Evolutionary conservation across 2,113 vertebrate species (phyloP), one percentile per base, ranked within the genome.

Genomic region (Nannospalax galili): DNA sequence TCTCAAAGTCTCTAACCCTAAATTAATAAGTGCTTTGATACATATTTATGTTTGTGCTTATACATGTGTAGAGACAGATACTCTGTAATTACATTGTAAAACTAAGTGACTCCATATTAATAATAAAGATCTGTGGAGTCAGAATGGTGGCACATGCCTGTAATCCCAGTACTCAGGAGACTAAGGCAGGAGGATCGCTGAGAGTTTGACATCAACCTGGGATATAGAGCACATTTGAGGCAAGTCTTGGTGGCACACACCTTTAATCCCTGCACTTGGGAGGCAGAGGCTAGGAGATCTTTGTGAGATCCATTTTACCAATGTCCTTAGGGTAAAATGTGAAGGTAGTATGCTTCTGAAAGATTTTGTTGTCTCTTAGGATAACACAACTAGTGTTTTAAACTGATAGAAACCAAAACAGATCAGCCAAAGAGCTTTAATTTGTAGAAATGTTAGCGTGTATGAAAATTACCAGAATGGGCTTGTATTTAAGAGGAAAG

Each of bases 401-500:
- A 93, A 35, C 87, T 28, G 20, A 80, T 88, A 90, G 5, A 64
- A 91, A 84, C 86, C 8, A 52, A 20, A 93, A 88, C 67, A 62
- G 35, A 69, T 69, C 7, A 26, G 35, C 77, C 17, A 74, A 7
- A 42, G 67, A 70, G 1, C 67, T 52, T 85, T 85, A 32, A 79
- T 16, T 90, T 91, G 15, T 0, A 48, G 35, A 67, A 78, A n/a
- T n/a, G n/a, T n/a, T n/a, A n/a, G n/a, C n/a, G n/a, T n/a, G n/a
- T n/a, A n/a, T 87, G 45, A 93, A 58, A 74, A 74, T 92, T 45
- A 67, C 48, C 60, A 94, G 48, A 91, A 74, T 80, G 11, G 16
- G 30, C 14, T 70, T 92, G 3, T 62, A 92, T 90, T 93, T 93
- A 37, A 45, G 73, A 88, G 84, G 80, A 70, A 94, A 90, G n/a